Base-by-base conservation (phyloP, 2,888 invertebrate species). In the Lathronympha strigana region DNA sequence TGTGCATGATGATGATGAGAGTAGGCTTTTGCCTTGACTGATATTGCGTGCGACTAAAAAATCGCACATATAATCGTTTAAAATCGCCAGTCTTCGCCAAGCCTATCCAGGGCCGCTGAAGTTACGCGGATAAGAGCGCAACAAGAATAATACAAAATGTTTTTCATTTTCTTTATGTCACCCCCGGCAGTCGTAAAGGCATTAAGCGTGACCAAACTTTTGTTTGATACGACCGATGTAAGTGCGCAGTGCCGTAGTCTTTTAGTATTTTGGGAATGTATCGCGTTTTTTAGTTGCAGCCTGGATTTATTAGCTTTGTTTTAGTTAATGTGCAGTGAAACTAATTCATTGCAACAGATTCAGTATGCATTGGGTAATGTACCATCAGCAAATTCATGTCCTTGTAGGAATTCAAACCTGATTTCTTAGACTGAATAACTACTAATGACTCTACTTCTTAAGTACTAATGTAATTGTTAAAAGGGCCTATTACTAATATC, bases 81-180 rank as follows among this genome's bases (percentile, higher is more conserved):
- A 69, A 77, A 71, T 71, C 76, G 80, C 75, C 63, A 73, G 78
- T 79, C 70, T 80, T 79, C 66, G 69, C 69, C 70, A 74, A 67
- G 77, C 88, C 82, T 86, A 80, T 70, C 70, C 84, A 83, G 86
- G 87, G 86, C 85, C 79, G 88, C 81, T 81, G 80, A 89, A 90
- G 87, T 89, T 88, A 82, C 86, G 85, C 87, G 88, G 82, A 83
- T 81, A 88, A 90, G 86, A 88, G 90, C 91, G 88, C 92, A 92
- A 92, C 92, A 92, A 92, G 92, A 92, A 92, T 92, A 92, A 92
- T 92, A 92, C 92, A 92, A 92, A 94, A 95, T 95, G 95, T 95
- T 95, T 95, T 96, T 95, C 95, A 96, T 96, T 96, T 95, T 95
- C 95, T 95, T 95, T 95, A 95, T 95, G 95, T 95, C 94, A 95